A percentile compares a stretch with the other conserved stretches of the same genome.
phyloP scores from a whole-genome alignment of 2,113 vertebrate genomes.

The Spilogale gracilis region DNA sequence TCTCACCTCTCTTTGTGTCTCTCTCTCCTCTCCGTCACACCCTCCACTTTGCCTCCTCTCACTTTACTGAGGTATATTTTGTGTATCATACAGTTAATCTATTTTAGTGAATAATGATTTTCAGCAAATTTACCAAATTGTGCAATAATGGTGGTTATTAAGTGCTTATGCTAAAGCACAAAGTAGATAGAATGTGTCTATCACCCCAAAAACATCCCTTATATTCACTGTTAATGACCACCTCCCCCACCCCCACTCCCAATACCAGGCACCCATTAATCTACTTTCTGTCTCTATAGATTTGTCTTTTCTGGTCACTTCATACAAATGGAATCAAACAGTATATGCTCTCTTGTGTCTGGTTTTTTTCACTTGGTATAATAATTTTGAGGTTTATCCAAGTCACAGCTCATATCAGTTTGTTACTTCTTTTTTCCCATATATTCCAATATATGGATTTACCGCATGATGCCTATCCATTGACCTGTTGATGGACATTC shows the following conservation, averaged over 20 bases:
- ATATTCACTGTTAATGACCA: not conserved
- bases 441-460: not conserved
- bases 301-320: constrained; percentile 3
- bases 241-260: not conserved
- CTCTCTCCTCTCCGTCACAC: too few relatives aligned
- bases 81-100: not conserved
- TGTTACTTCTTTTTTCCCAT: not conserved
- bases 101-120: constrained; percentile 11
- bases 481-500: not conserved
- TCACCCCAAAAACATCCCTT: not conserved
- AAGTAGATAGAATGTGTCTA: not conserved
- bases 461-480: not conserved
- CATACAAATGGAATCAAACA: not conserved
- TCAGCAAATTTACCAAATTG: not conserved
- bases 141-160: not conserved
- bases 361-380: not conserved
- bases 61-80: not conserved
- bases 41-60: not conserved
- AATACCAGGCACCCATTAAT: not conserved
- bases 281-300: not conserved
- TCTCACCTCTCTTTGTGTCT: too few relatives aligned
- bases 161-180: not conserved
- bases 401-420: not conserved
- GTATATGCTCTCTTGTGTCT: not conserved
- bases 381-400: not conserved